Evolutionary conservation across 1,140 invertebrate species (phyloP).

Genomic region (Drosophila hydei): DNA sequence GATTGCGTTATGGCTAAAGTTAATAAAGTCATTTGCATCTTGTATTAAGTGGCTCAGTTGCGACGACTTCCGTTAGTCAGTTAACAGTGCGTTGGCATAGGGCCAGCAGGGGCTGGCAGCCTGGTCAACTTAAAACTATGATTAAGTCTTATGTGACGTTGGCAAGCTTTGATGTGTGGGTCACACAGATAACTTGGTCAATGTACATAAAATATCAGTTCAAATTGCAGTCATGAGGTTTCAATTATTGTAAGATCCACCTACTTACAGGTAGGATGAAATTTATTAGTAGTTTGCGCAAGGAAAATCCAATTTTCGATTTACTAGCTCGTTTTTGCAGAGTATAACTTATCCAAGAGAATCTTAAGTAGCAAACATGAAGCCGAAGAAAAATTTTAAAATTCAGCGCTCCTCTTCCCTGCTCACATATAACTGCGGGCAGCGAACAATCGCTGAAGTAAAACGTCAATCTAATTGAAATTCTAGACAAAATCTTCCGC

Average conservation of each 20-base stretch:
- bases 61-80: slow-evolving; percentile 4
- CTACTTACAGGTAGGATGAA: too few species aligned
- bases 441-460: slow-evolving; percentile 6
- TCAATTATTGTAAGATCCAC: too few species aligned
- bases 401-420: slow-evolving; percentile 4
- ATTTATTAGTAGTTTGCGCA: too few species aligned
- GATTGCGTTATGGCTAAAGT: slow-evolving; percentile 71
- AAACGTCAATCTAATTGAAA: slow-evolving; percentile 83
- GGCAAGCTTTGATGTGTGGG: slow-evolving; percentile 22
- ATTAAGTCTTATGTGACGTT: slow-evolving; percentile 22
- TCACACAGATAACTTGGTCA: slow-evolving; percentile 15
- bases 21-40: slow-evolving; percentile 83
- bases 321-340: too few species aligned
- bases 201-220: background rate
- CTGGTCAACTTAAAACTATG: slow-evolving; percentile 6
- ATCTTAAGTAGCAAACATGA: too few species aligned
- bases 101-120: background rate
- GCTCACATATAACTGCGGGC: slow-evolving; percentile 15
- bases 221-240: background rate
- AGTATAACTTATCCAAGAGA: too few species aligned
- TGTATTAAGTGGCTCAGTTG: slow-evolving; percentile 64
- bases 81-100: background rate
- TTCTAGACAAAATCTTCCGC: slow-evolving; percentile 83
- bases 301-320: too few species aligned
- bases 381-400: background rate